Evolutionary conservation across 2,113 vertebrate genomes (phyloP), one percentile per base, ranked within the genome.

Genomic region (Vicugna pacos): DNA sequence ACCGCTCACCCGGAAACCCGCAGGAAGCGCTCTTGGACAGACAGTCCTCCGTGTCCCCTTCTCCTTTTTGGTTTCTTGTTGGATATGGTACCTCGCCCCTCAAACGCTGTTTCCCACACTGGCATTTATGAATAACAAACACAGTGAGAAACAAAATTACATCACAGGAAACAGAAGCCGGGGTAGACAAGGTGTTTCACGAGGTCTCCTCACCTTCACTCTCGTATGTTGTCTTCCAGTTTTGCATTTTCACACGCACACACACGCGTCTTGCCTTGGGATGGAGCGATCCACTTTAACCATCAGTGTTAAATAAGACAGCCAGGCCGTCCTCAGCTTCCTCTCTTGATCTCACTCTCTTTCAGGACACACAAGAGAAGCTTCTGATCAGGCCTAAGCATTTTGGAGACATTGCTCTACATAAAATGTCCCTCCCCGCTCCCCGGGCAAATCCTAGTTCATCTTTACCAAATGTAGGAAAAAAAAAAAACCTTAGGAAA

Each of bases 271-370:
- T 35, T 38, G 5, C 58, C 54, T 5, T 67, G 32, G 11, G 20
- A 60, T 64, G 76, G 26, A 91, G 79, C 46, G 24, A 77, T 48
- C 48, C 50, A 52, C 8, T 50, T 91, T 56, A 76, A 95, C 60
- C n/a, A 54, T 22, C 42, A 32, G 50, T 48, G 87, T 92, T 91
- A 58, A 90, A 80, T 19, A 73, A 81, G 80, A 77, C 90, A 93
- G 20, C 38, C 26, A 81, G n/a, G 42, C 3, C 64, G 2, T 69
- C 32, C 24, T 84, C 52, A 54, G 42, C 5, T 84, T n/a, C 20
- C 46, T 82, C 15, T 50, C 48, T 96, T 77, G 64, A 69, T 48
- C 70, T 97, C 11, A 60, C 0, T 70, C n/a, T 95, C 26, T 84
- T 65, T 60, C 22, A 52, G 88, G 52, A 90, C 22, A 81, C 26